phyloP scores from a whole-genome alignment of 2,113 vertebrate genomes.

The Mola mola region DNA sequence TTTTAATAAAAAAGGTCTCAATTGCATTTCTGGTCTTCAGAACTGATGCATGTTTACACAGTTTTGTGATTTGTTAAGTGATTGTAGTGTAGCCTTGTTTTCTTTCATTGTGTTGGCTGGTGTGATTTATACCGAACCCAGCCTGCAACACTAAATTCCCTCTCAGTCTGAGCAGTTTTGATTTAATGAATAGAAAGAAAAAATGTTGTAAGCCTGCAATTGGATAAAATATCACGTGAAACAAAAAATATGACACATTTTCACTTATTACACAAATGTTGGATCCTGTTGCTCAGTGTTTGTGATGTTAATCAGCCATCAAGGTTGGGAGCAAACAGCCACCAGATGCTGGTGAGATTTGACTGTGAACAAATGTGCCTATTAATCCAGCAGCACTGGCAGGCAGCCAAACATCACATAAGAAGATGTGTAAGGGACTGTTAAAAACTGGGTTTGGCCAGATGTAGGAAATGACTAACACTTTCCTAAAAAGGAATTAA shows the following conservation, averaged over 20 bases:
- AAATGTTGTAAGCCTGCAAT: conserved; percentile 14
- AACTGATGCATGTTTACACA: neutral
- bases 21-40: conserved; percentile 5
- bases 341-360: conserved; percentile 50
- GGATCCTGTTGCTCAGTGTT: neutral
- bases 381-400: conserved; percentile 33
- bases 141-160: conserved; percentile 17
- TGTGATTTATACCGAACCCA: neutral
- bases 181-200: no score
- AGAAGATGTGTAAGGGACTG: conserved; percentile 16
- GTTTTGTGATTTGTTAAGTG: conserved; percentile 1
- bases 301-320: conserved; percentile 41
- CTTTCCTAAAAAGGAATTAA: no score
- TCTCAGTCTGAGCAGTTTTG: conserved; percentile 24
- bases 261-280: conserved; percentile 25
- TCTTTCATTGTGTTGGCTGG: neutral
- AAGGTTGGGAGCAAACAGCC: conserved; percentile 28
- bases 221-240: conserved; percentile 36
- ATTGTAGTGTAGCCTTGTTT: conserved; percentile 5
- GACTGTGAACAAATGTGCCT: conserved; percentile 46
- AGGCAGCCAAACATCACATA: conserved; percentile 14
- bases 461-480: no score
- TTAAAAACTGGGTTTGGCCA: conserved; percentile 18
- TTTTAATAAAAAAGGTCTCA: no score
- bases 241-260: conserved; percentile 10